Evolutionary conservation across 2,888 invertebrate genomes (phyloP).

Genomic region (Diploptera punctata): DNA sequence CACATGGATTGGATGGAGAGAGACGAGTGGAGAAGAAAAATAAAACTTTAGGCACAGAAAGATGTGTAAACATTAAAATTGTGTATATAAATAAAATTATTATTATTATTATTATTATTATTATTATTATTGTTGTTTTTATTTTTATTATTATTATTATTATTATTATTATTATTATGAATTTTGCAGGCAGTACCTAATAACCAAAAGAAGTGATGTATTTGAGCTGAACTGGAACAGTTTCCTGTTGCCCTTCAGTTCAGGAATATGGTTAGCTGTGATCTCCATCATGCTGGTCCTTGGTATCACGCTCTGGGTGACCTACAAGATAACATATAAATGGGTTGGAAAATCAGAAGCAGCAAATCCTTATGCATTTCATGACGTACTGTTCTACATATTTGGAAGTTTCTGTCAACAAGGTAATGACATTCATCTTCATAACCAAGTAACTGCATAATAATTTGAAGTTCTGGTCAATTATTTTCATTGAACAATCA

Average conservation of each 20-base stretch:
- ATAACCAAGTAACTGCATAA: too few relatives aligned
- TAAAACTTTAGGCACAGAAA: too few relatives aligned
- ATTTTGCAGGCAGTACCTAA: neutral
- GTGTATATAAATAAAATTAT: too few relatives aligned
- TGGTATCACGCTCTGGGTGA: neutral
- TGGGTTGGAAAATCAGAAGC: neutral
- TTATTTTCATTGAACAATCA: too few relatives aligned
- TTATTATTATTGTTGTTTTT: too few relatives aligned
- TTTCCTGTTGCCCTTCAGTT: neutral
- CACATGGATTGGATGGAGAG: too few relatives aligned
- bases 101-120: too few relatives aligned
- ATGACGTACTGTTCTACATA: neutral
- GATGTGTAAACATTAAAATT: too few relatives aligned
- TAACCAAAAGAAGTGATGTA: neutral
- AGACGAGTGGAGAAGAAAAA: too few relatives aligned
- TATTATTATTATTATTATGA: too few relatives aligned
- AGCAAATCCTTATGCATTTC: neutral
- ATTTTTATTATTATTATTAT: too few relatives aligned
- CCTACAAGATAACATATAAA: neutral
- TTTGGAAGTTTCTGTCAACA: constrained; percentile 1
- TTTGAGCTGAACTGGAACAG: neutral
- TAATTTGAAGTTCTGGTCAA: too few relatives aligned
- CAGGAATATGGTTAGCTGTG: neutral
- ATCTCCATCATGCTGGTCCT: neutral
- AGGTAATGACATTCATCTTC: neutral